Base-by-base conservation (phyloP, 2,888 invertebrate genomes). In the Liopterus haemorrhoidalis region DNA sequence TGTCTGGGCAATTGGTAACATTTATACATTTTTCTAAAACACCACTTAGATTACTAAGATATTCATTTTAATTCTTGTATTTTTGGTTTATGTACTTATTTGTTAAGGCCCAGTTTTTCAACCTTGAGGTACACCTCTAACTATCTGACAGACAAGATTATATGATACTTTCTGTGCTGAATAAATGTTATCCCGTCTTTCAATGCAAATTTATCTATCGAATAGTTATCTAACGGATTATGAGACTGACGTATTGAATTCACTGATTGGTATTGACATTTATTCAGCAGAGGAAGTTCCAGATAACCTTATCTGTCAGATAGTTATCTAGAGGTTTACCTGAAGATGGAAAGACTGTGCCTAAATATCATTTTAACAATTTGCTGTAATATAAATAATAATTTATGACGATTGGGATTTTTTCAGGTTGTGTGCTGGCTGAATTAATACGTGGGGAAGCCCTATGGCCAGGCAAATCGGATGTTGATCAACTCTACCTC, bases 381-480 rank as follows among this genome's bases (percentile, higher is more conserved):
- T 20, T 16, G n/a, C 6, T 6, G 12, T 14, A 2, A 5, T 20
- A 11, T 41, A 1, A 4, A 19, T n/a, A 4, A 2, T 12, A 28
- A 12, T 24, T 5, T 49, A 28, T 8, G 11, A 35, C 4, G 3
- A 24, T 44, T 30, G 37, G 22, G n/a, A n/a, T 49, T 32, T 49
- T 64, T 62, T 0, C 62, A 82, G 83, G 91, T 19, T 92, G 91
- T 62, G 88, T 91, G 4, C 82, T 87, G 62, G 91, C 91, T 4
- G 92, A 92, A 66, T 70, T 93, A 41, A 76, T 91, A 39, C 79
- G 85, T 37, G 91, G 93, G 11, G 93, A 94, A 67, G 93, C 95
- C 1, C 64, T 96, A 19, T 99, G 97, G 97, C 97, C 99, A 0
- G 99, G 99, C 25, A 90, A 95, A 68, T 96, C 96, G 21, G 99